Evolutionary conservation across 1,140 invertebrate genomes (phyloP).

Genomic region (Caenorhabditis brenneri): DNA sequence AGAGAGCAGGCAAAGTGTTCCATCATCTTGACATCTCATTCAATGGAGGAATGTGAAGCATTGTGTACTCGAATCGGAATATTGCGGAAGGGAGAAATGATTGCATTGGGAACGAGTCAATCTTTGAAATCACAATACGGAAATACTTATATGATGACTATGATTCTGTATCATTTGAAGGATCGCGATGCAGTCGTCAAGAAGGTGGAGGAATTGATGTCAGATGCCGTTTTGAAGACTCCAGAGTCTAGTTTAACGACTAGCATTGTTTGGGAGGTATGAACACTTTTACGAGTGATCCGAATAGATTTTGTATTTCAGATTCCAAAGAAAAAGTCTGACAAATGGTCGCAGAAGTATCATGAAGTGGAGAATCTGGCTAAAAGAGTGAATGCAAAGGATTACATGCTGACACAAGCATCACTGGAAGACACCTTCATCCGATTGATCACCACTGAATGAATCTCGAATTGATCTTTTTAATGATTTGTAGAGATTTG

Average conservation of each 20-base stretch:
- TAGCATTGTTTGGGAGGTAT: neutral
- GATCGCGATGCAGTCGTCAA: neutral
- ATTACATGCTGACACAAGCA: constrained; percentile 38
- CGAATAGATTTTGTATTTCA: neutral
- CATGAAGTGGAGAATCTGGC: constrained; percentile 2
- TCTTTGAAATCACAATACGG: constrained; percentile 71
- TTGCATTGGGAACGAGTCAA: constrained; percentile 73
- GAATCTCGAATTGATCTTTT: too few species aligned
- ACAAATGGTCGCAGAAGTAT: constrained; percentile 32
- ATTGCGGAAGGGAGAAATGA: constrained; percentile 72
- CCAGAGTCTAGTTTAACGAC: constrained; percentile 8
- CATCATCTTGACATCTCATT: constrained; percentile 65
- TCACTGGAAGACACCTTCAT: constrained; percentile 45
- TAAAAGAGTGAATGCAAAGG: neutral
- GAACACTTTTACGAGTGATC: neutral
- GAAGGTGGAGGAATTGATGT: neutral
- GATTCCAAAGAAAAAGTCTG: constrained; percentile 4
- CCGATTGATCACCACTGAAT: constrained; percentile 1
- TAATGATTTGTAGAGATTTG: too few species aligned
- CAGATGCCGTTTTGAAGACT: neutral
- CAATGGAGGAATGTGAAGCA: constrained; percentile 69
- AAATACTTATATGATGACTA: neutral
- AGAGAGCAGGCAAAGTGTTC: constrained; percentile 25
- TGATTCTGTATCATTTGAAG: neutral
- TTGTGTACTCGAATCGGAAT: constrained; percentile 64